Conservation (phyloP, 2,797 vertebrate genomes). For the Bovichtus diacanthus region DNA sequence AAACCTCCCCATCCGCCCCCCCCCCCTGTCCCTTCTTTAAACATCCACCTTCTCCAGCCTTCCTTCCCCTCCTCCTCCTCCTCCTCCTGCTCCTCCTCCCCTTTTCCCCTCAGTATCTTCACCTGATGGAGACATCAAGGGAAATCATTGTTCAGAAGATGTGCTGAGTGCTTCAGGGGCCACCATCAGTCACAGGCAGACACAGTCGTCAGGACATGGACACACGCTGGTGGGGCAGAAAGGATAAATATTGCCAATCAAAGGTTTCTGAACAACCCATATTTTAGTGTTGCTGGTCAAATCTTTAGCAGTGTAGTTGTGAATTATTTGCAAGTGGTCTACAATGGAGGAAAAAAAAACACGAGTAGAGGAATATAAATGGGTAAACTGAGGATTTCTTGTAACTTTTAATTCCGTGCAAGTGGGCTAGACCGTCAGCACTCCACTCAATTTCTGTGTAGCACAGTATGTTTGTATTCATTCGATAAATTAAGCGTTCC, state of each 20-base stretch:
- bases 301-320: background rate
- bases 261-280: constrained; percentile 2
- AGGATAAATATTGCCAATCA: constrained; percentile 32
- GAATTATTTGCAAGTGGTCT: background rate
- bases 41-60: constrained; percentile 7
- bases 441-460: background rate
- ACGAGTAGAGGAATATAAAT: background rate
- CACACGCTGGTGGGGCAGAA: constrained; percentile 12
- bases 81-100: constrained; percentile 7
- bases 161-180: constrained; percentile 36
- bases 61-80: constrained; percentile 2
- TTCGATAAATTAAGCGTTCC: background rate
- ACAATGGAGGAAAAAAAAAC: background rate
- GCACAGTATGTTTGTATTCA: background rate
- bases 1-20: too few species aligned
- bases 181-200: constrained; percentile 60
- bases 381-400: background rate
- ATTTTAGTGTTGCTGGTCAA: background rate
- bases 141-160: constrained; percentile 60
- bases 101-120: constrained; percentile 49
- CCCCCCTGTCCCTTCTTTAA: constrained; percentile 35
- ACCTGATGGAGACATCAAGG: constrained; percentile 73
- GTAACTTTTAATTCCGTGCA: background rate
- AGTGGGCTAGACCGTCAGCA: background rate
- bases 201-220: constrained; percentile 26